phyloP scores from a whole-genome alignment of 1,140 invertebrate genomes.

The Cherax destructor region DNA sequence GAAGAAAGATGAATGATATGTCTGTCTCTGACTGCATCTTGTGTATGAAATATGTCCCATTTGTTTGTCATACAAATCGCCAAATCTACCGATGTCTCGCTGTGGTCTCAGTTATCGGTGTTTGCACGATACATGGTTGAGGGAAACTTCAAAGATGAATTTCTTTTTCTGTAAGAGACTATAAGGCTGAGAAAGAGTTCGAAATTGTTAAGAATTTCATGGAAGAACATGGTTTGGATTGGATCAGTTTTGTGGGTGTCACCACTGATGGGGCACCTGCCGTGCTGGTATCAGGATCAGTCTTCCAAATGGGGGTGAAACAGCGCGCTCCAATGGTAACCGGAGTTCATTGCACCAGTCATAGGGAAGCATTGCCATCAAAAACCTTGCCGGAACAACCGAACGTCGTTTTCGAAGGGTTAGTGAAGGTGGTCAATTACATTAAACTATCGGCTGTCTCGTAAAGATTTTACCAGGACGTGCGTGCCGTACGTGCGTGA shows the following conservation, averaged over 20 bases:
- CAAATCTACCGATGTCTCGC: constrained; percentile 6
- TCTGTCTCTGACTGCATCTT: constrained; percentile 10
- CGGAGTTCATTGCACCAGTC: constrained; percentile 19
- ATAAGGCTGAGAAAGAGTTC: not conserved
- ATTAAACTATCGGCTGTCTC: not conserved
- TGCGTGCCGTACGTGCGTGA: not conserved
- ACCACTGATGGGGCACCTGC: constrained; percentile 4
- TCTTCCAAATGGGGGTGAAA: constrained; percentile 29
- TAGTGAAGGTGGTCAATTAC: not conserved
- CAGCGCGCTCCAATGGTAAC: constrained; percentile 18
- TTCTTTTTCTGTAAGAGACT: constrained; percentile 4
- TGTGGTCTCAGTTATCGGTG: constrained; percentile 12
- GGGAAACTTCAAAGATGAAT: constrained; percentile 11
- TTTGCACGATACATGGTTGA: constrained; percentile 17
- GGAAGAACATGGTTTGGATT: constrained; percentile 16
- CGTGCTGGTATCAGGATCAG: constrained; percentile 7
- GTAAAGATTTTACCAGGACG: not conserved
- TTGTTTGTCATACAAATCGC: not conserved
- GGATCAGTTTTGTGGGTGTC: constrained; percentile 20
- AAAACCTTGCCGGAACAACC: not conserved
- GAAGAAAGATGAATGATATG: constrained; percentile 23
- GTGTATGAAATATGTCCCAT: constrained; percentile 25
- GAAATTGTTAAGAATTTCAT: constrained; percentile 43
- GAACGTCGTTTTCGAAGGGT: not conserved
- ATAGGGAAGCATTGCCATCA: constrained; percentile 11